Conservation (phyloP, 1,140 invertebrate genomes). For the Diuraphis noxia region DNA sequence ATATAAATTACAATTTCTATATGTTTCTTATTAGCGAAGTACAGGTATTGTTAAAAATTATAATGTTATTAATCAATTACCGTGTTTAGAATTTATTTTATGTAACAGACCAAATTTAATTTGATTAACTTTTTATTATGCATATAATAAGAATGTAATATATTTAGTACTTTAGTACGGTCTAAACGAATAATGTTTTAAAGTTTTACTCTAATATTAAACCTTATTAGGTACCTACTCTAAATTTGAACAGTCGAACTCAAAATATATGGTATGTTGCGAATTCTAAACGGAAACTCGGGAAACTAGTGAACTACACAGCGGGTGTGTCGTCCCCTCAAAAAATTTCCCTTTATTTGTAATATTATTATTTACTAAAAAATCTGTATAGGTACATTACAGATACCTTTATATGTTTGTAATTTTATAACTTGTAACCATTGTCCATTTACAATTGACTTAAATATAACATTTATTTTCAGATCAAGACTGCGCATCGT, state of each 20-base stretch:
- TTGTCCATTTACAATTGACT: neutral
- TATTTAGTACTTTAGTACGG: too few relatives aligned
- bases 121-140: neutral
- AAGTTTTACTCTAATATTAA: neutral
- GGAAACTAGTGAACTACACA: too few relatives aligned
- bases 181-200: neutral
- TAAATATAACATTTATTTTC: neutral
- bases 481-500: neutral
- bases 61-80: neutral
- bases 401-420: neutral
- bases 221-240: neutral
- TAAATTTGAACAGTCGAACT: neutral
- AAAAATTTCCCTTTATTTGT: neutral
- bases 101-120: neutral
- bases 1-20: neutral
- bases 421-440: neutral
- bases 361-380: neutral
- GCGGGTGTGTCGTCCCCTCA: neutral
- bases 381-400: too few relatives aligned
- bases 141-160: too few relatives aligned
- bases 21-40: neutral
- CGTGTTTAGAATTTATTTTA: neutral
- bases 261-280: neutral
- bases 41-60: neutral
- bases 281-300: neutral